Conservation (phyloP, 1,140 invertebrate species). For the Melipona quadrifasciata region DNA sequence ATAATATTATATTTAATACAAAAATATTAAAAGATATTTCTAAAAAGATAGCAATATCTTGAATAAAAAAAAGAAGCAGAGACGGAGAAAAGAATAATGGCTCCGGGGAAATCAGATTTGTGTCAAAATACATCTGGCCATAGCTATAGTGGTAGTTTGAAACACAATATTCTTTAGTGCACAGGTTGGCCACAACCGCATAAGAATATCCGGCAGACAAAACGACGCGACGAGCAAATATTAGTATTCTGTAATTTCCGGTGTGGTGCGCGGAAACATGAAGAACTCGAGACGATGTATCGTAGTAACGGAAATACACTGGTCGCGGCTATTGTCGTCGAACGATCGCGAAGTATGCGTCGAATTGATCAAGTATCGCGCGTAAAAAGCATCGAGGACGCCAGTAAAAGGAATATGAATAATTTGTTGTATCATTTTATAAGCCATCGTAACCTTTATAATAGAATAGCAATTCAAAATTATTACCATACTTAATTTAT, state of each 20-base stretch:
- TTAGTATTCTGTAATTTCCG: slow-evolving; percentile 54
- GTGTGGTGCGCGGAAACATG: slow-evolving; percentile 32
- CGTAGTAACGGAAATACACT: slow-evolving; percentile 45
- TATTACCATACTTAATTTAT: too few species aligned
- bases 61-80: not conserved
- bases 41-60: not conserved
- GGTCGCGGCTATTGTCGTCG: slow-evolving; percentile 20
- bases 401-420: not conserved
- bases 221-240: slow-evolving; percentile 34
- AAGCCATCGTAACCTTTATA: too few species aligned
- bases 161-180: slow-evolving; percentile 33
- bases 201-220: slow-evolving; percentile 51
- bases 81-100: too few species aligned
- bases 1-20: too few species aligned
- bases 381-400: not conserved
- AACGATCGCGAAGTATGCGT: slow-evolving; percentile 5
- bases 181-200: slow-evolving; percentile 25
- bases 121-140: not conserved
- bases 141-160: slow-evolving; percentile 13
- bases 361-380: not conserved
- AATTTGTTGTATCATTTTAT: not conserved
- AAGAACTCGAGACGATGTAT: slow-evolving; percentile 47
- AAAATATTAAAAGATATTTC: not conserved
- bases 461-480: too few species aligned
- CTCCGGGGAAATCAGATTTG: not conserved